These are phyloP conservation scores for Latrodectus elegans DNA, from an alignment of 2,888 invertebrate genomes.

Conservation along the genomic window DNA sequence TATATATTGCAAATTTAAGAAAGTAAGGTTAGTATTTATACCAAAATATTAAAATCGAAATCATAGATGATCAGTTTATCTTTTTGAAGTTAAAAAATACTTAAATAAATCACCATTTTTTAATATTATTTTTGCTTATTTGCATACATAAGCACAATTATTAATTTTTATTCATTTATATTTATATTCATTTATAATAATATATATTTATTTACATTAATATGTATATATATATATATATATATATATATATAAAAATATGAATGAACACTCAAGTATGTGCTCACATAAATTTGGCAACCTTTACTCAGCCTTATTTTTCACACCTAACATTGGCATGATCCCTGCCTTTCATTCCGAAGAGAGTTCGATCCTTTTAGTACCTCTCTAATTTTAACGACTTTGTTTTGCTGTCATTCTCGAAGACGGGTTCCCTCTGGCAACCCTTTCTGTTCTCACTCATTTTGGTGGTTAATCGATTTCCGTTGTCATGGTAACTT, in stretches of 20 bases:
- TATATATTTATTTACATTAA: too few species aligned
- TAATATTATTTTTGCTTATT: too few species aligned
- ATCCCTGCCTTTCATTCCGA: neutral
- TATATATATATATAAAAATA: neutral
- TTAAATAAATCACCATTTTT: too few species aligned
- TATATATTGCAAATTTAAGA: too few species aligned
- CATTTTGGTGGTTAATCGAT: constrained; percentile 61
- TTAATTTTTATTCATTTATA: too few species aligned
- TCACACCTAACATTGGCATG: neutral
- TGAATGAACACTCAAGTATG: neutral
- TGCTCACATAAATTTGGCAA: neutral
- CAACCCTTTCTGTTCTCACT: constrained; percentile 15
- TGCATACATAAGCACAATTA: too few species aligned
- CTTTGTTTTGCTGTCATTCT: constrained; percentile 13
- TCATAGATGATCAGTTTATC: too few species aligned
- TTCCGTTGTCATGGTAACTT: constrained; percentile 59
- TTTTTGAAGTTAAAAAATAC: too few species aligned
- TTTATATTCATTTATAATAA: too few species aligned
- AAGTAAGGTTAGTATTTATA: too few species aligned
- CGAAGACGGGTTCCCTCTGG: constrained; percentile 3
- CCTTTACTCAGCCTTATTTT: neutral
- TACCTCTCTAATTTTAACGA: neutral
- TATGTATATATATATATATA: too few species aligned
- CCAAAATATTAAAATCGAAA: too few species aligned
- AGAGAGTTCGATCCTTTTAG: neutral